These are phyloP conservation scores for Mycalesis mineus DNA, from an alignment of 2,888 invertebrate species.

Conservation along the genomic window DNA sequence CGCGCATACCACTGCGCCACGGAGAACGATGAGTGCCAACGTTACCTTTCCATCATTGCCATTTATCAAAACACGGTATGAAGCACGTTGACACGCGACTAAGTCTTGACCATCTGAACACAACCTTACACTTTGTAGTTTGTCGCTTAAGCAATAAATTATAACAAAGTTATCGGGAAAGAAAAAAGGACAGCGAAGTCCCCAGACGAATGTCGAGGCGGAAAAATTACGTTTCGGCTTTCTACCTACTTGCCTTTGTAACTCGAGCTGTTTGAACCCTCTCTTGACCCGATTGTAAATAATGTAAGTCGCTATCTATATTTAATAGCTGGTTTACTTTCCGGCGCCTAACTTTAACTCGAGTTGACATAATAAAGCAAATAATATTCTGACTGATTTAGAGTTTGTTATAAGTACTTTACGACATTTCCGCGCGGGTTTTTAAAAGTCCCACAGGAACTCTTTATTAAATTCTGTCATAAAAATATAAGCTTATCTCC, in stretches of 20 bases:
- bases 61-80: no score
- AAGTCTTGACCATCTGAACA: no score
- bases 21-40: no score
- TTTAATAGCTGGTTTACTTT: not conserved
- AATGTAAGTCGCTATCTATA: not conserved
- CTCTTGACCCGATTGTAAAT: constrained; percentile 8
- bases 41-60: no score
- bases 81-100: no score
- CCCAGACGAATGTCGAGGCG: constrained; percentile 7
- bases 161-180: not conserved
- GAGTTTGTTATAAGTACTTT: no score
- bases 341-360: not conserved
- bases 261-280: not conserved
- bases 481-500: no score
- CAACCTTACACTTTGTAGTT: no score
- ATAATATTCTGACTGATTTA: not conserved
- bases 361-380: not conserved
- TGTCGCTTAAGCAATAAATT: not conserved
- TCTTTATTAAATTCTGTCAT: no score
- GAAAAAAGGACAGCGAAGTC: constrained; percentile 5
- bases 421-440: no score
- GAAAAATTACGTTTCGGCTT: constrained; percentile 5
- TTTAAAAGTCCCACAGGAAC: no score
- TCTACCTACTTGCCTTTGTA: constrained; percentile 7
- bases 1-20: no score